Base-by-base conservation (phyloP, 23 tunicate species). In the Oikopleura vanhoeffeni region DNA sequence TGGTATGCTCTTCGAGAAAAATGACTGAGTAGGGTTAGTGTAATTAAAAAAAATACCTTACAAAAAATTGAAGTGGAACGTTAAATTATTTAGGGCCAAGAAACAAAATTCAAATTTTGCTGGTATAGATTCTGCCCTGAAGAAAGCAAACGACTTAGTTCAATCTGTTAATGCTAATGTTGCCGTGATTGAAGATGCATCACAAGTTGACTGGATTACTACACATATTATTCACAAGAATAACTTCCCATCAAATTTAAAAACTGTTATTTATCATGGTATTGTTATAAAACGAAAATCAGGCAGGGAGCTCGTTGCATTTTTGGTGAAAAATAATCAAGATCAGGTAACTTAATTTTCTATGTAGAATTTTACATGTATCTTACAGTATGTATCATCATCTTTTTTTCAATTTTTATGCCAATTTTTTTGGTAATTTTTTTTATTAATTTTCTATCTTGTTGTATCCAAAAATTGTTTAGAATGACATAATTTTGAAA, bases 31-130 rank as follows among this genome's bases (percentile, higher is more conserved):
- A n/a, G n/a, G n/a, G n/a, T n/a, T n/a, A n/a, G n/a, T n/a, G n/a
- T n/a, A n/a, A n/a, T n/a, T n/a, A n/a, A n/a, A n/a, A n/a, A n/a
- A n/a, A n/a, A n/a, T n/a, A n/a, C n/a, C n/a, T n/a, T n/a, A n/a
- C n/a, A n/a, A n/a, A n/a, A n/a, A n/a, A n/a, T n/a, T n/a, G n/a
- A n/a, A n/a, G n/a, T n/a, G n/a, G n/a, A n/a, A n/a, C n/a, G n/a
- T n/a, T n/a, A n/a, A n/a, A n/a, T 49, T 49, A 49, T 49, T 49
- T 49, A 49, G 79, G 3, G 79, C 79, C 36, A 71, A 71, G 79
- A 71, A 71, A 71, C 27, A 13, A 18, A 71, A 32, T 30, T 38
- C 79, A 2, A 24, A 28, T 2, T 2, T 71, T 2, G 79, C 27
- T 18, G 79, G 79, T 38, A 71, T 71, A 33, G 79, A 71, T 71